phyloP scores from a whole-genome alignment of 2,888 invertebrate species.

The Syrphus vitripennis region DNA sequence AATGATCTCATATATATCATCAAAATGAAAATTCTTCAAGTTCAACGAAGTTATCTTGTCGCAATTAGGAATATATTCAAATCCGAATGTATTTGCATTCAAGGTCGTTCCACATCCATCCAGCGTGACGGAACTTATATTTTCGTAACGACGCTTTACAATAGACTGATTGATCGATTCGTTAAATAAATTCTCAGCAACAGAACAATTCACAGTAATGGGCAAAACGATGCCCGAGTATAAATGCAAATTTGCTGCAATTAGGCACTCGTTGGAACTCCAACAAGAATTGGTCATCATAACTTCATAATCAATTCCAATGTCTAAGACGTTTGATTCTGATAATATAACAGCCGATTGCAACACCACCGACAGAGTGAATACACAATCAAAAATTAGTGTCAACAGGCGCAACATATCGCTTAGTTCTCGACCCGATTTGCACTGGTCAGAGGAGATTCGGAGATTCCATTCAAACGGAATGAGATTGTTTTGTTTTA shows the following conservation, averaged over 20 bases:
- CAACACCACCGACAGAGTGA: slow-evolving; percentile 22
- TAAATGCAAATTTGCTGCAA: slow-evolving; percentile 54
- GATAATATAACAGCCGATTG: slow-evolving; percentile 23
- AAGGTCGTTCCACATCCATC: slow-evolving; percentile 77
- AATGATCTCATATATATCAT: slow-evolving; percentile 73
- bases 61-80: slow-evolving; percentile 78
- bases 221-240: slow-evolving; percentile 48
- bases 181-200: slow-evolving; percentile 23
- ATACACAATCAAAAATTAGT: slow-evolving; percentile 40
- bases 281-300: slow-evolving; percentile 45
- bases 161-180: slow-evolving; percentile 20
- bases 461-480: slow-evolving; percentile 45
- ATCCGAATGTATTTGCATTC: slow-evolving; percentile 75
- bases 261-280: slow-evolving; percentile 58
- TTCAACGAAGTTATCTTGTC: slow-evolving; percentile 73
- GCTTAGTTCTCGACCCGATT: slow-evolving; percentile 62
- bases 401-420: slow-evolving; percentile 40
- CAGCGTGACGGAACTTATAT: slow-evolving; percentile 72
- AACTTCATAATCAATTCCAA: slow-evolving; percentile 26
- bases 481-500: slow-evolving; percentile 45
- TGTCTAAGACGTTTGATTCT: background rate
- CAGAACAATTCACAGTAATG: slow-evolving; percentile 59
- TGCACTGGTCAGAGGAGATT: slow-evolving; percentile 46
- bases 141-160: slow-evolving; percentile 71
- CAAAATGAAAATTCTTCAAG: slow-evolving; percentile 75